Base-by-base conservation (phyloP, 2,888 invertebrate genomes). In the Oscheius sp. region DNA sequence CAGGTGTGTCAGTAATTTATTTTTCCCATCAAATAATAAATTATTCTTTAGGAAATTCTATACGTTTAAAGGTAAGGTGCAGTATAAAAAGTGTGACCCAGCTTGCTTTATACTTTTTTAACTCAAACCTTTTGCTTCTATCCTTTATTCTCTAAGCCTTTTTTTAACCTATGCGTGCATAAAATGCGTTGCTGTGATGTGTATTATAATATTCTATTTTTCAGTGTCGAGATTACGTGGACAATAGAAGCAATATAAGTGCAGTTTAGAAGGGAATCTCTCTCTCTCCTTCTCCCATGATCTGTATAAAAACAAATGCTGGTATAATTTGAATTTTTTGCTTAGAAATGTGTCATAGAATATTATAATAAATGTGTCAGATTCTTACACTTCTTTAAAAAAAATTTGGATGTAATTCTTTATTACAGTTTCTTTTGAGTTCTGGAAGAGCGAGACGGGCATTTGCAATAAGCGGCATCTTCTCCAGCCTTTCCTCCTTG, bases 401-500 rank as follows among this genome's bases (percentile, higher is more conserved):
- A 12, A 52, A 3, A 21, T 52, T 52, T 52, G 18, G 12, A 6
- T 52, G 9, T 9, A 35, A 35, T 6, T 2, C 21, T 56, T 56
- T 23, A 27, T 61, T 61, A 61, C 61, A 61, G 27, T 35, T 21
- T 46, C 29, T 52, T 49, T 25, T 23, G 23, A 6, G 55, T 55
- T 29, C 41, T 53, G 13, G 29, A 16, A 25, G 41, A 69, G 74
- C 80, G 69, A 21, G 76, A 73, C 41, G 80, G 80, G 59, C 80
- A 80, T 52, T 78, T 76, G 69, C 82, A 82, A 56, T 82, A 82
- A 68, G 75, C 77, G 41, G 80, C 82, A 69, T 82, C 80, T 74
- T 81, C 80, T 77, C 83, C 83, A n/a, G 81, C 79, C 2, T 75
- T 59, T 75, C 83, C 83, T 21, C 69, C 71, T 56, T 75, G 75